These are phyloP conservation scores for Oreortyx pictus DNA, from an alignment of 2,797 vertebrate species.

Conservation along the genomic window DNA sequence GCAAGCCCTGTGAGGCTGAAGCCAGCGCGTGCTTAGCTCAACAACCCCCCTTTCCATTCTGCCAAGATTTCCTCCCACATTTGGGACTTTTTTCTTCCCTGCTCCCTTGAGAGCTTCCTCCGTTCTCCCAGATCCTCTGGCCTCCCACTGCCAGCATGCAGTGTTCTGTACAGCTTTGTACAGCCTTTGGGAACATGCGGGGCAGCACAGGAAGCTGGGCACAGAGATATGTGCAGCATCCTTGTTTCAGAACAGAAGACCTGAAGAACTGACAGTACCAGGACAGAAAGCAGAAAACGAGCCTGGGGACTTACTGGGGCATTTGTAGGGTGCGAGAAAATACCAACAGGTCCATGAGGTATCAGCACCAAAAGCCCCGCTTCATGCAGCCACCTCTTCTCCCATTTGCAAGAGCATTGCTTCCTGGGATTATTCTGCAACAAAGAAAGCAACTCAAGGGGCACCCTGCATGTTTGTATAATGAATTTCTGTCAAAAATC, in stretches of 20 bases:
- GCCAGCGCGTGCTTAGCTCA: conserved; percentile 52
- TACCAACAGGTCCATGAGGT: background rate
- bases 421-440: conserved; percentile 27
- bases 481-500: background rate
- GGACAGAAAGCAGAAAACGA: background rate
- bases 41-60: conserved; percentile 43
- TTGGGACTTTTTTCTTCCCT: background rate
- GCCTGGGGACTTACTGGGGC: background rate
- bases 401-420: background rate
- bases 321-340: background rate
- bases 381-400: background rate
- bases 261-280: background rate
- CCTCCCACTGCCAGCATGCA: background rate
- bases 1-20: conserved; percentile 32
- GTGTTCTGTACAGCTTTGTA: background rate
- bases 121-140: conserved; percentile 12
- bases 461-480: background rate
- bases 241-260: background rate
- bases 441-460: background rate
- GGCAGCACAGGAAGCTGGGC: background rate
- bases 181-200: background rate
- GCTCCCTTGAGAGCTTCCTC: conserved; percentile 30
- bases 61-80: conserved; percentile 71
- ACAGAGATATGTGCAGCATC: fast-evolving
- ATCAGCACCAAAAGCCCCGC: background rate